These are phyloP conservation scores for Heteractis magnifica DNA, from an alignment of 92 coral and sea anemone species.

Conservation along the genomic window DNA sequence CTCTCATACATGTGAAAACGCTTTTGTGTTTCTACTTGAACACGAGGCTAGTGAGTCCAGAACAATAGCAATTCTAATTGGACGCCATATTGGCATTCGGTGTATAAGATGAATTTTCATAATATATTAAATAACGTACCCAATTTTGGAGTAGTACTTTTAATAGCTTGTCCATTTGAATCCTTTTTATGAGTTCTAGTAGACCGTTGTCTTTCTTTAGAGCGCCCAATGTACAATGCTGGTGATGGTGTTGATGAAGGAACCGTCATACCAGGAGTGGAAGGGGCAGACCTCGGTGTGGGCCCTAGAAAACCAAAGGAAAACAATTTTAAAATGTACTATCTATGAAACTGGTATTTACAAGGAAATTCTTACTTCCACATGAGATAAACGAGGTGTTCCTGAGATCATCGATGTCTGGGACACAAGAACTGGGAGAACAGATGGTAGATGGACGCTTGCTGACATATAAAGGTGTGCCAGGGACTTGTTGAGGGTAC, in stretches of 20 bases:
- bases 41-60: too few relatives aligned
- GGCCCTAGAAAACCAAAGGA: constrained; percentile 12
- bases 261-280: constrained; percentile 45
- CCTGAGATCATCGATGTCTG: constrained; percentile 52
- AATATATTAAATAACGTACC: neutral
- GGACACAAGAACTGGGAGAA: constrained; percentile 58
- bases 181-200: neutral
- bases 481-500: constrained; percentile 55
- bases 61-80: too few relatives aligned
- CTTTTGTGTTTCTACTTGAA: too few relatives aligned
- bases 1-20: too few relatives aligned
- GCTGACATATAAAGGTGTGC: constrained; percentile 47
- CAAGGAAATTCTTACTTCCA: constrained; percentile 18
- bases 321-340: neutral
- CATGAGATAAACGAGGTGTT: neutral
- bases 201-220: neutral
- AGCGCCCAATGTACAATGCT: neutral
- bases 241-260: constrained; percentile 20
- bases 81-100: too few relatives aligned
- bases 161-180: neutral
- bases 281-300: constrained; percentile 34
- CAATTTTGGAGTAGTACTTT: neutral
- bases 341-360: too few relatives aligned
- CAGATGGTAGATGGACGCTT: constrained; percentile 12
- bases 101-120: too few relatives aligned